These are phyloP conservation scores for Latrodectus elegans DNA, from an alignment of 2,888 invertebrate genomes.

Conservation along the genomic window DNA sequence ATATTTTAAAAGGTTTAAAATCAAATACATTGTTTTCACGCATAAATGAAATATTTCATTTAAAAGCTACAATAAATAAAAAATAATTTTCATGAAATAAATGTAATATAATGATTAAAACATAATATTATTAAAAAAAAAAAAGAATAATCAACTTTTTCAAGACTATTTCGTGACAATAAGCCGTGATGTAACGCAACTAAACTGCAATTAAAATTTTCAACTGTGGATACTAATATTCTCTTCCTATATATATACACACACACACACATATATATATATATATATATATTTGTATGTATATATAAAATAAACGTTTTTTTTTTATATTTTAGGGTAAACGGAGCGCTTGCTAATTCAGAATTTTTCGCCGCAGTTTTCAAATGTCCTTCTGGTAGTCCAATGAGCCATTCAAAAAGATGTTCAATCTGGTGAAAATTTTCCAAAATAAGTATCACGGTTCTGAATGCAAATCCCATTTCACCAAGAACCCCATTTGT, in stretches of 20 bases:
- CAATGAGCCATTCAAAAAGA: slow-evolving; percentile 57
- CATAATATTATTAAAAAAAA: too few relatives aligned
- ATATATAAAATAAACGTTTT: background rate
- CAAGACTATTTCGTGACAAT: too few relatives aligned
- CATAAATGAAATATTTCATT: too few relatives aligned
- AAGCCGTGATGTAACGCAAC: too few relatives aligned
- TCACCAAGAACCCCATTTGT: background rate
- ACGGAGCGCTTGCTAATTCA: slow-evolving; percentile 60
- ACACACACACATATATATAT: background rate
- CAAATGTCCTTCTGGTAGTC: slow-evolving; percentile 61
- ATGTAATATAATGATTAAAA: too few relatives aligned
- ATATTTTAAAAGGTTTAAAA: too few relatives aligned
- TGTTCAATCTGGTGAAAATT: slow-evolving; percentile 52
- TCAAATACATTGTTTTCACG: too few relatives aligned
- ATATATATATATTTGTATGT: background rate
- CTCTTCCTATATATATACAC: background rate
- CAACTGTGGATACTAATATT: too few relatives aligned
- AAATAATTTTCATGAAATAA: too few relatives aligned
- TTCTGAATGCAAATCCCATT: background rate
- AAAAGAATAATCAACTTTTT: too few relatives aligned
- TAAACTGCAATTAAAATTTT: too few relatives aligned
- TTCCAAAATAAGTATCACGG: background rate
- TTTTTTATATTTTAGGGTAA: slow-evolving; percentile 43
- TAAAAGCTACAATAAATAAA: too few relatives aligned
- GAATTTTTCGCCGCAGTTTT: slow-evolving; percentile 64